Percentiles rank a stretch among this genome's conserved stretches.
phyloP scores from a whole-genome alignment of 1,140 invertebrate species.

The Drosophila prosaltans region DNA sequence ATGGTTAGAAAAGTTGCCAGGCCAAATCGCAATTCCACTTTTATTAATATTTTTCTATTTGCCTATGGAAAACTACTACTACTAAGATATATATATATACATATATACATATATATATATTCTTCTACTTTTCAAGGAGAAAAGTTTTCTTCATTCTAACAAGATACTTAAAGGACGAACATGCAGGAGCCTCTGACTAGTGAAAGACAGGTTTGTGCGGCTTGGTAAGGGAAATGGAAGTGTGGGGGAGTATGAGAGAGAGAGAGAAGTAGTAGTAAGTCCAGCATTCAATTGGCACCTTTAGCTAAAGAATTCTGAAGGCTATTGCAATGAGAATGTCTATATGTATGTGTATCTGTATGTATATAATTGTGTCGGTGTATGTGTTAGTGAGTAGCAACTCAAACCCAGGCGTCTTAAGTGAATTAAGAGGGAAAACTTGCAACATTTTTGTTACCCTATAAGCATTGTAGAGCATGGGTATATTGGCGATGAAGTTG shows the following conservation, averaged over 20 bases:
- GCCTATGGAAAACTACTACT: constrained; percentile 75
- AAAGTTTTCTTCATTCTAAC: constrained; percentile 69
- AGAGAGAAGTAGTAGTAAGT: constrained; percentile 19
- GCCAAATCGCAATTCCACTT: constrained; percentile 73
- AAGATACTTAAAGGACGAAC: constrained; percentile 67
- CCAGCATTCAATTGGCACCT: constrained; percentile 54
- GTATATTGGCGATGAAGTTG: too few species aligned
- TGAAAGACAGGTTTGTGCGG: too few species aligned
- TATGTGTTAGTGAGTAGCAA: constrained; percentile 47
- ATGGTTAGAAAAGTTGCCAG: constrained; percentile 49
- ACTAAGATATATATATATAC: neutral
- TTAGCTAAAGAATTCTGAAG: constrained; percentile 16
- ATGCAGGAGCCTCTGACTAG: neutral
- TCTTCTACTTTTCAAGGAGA: constrained; percentile 40
- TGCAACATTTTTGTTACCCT: constrained; percentile 70
- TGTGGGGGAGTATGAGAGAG: neutral
- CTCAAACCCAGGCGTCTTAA: constrained; percentile 71
- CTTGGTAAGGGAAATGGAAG: neutral
- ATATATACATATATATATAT: too few species aligned
- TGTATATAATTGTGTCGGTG: neutral
- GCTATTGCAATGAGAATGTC: constrained; percentile 60
- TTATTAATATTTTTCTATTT: constrained; percentile 80
- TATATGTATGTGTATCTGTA: constrained; percentile 10
- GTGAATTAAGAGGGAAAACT: constrained; percentile 77
- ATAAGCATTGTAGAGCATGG: neutral